Conservation (phyloP, 2,888 invertebrate species). For the Stomorhina lunata region DNA sequence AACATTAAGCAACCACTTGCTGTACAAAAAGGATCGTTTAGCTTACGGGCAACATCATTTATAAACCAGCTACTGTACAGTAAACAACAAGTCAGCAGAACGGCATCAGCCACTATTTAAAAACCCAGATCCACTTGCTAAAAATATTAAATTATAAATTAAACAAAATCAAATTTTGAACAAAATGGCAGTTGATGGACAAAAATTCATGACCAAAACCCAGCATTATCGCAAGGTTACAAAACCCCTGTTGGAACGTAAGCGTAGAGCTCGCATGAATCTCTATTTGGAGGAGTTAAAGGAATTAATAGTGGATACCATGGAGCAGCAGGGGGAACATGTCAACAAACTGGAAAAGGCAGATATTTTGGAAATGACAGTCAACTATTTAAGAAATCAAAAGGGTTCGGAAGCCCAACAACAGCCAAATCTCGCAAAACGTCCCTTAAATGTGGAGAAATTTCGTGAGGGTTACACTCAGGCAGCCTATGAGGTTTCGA, state of each 20-base stretch:
- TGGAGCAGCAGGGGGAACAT: constrained; percentile 93
- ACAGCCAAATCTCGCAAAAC: constrained; percentile 5
- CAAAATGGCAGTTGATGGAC: constrained; percentile 78
- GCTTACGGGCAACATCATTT: constrained; percentile 78
- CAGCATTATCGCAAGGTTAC: constrained; percentile 96
- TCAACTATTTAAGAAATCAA: constrained; percentile 81
- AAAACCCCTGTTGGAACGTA: constrained; percentile 94
- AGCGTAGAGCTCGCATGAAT: constrained; percentile 93
- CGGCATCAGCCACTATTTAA: not conserved
- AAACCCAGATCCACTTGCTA: not conserved
- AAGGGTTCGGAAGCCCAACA: constrained; percentile 68
- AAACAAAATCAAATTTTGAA: too few species aligned
- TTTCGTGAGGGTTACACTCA: constrained; percentile 94
- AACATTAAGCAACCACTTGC: constrained; percentile 32
- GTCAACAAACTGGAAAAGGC: constrained; percentile 94
- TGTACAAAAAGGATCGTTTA: constrained; percentile 78
- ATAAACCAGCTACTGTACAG: constrained; percentile 77
- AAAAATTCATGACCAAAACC: constrained; percentile 87
- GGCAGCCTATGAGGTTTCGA: constrained; percentile 93
- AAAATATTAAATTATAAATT: not conserved
- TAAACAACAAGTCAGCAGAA: constrained; percentile 68
- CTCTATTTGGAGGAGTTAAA: constrained; percentile 94
- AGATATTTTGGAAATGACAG: constrained; percentile 93
- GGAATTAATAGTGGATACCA: constrained; percentile 89
- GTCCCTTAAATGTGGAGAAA: constrained; percentile 86